Percentiles rank a stretch among this genome's conserved stretches.
phyloP scores from a whole-genome alignment of 2,113 vertebrate species.

The Poicephalus meyeri region DNA sequence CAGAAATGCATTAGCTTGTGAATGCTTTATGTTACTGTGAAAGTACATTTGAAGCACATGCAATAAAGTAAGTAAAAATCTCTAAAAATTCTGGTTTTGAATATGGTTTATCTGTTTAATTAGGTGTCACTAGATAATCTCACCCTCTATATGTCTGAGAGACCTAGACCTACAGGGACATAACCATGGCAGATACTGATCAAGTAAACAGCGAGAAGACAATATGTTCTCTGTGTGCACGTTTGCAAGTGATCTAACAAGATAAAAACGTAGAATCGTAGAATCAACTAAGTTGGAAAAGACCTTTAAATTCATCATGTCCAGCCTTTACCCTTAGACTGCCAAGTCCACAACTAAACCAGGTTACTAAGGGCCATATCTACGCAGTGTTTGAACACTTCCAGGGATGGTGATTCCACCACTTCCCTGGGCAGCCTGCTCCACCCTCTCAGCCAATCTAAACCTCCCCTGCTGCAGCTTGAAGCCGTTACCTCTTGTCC shows the following conservation, averaged over 20 bases:
- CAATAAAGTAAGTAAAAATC: background rate
- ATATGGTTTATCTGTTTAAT: background rate
- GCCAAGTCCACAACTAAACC: background rate
- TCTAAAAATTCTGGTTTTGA: background rate
- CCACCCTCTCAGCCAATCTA: background rate
- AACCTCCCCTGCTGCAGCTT: background rate
- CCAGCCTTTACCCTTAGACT: background rate
- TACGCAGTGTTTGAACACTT: background rate
- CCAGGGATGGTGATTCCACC: background rate
- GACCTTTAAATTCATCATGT: background rate
- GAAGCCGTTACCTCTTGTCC: background rate
- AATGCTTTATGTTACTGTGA: background rate
- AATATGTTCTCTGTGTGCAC: rapidly evolving
- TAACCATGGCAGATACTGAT: background rate
- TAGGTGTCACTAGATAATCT: background rate
- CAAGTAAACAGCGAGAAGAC: background rate
- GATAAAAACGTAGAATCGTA: background rate
- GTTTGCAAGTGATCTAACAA: background rate
- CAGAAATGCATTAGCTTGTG: background rate
- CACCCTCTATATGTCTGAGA: background rate
- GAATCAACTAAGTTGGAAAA: background rate
- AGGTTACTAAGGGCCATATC: background rate
- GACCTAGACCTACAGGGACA: background rate
- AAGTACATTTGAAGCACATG: background rate
- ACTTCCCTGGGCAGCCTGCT: background rate